phyloP scores from a whole-genome alignment of 2,113 vertebrate species.

The Fregetta grallaria region DNA sequence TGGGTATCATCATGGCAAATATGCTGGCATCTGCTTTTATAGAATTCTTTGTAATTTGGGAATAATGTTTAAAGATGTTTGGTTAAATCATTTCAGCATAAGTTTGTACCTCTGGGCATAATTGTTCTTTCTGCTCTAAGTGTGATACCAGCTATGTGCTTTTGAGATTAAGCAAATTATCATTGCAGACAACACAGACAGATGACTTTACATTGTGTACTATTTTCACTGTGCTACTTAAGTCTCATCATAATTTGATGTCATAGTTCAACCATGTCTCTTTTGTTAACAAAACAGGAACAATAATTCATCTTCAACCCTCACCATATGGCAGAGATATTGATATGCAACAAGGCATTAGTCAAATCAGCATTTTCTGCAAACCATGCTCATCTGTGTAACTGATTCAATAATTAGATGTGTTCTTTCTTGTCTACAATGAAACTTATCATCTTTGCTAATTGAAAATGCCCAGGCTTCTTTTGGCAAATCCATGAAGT shows the following conservation, averaged over 20 bases:
- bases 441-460: neutral
- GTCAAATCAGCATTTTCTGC: constrained; percentile 31
- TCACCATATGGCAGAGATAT: constrained; percentile 21
- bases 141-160: neutral
- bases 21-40: neutral
- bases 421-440: neutral
- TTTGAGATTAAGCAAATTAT: constrained; percentile 7
- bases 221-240: neutral
- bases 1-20: neutral
- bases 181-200: neutral
- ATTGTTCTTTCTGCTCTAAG: neutral
- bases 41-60: neutral
- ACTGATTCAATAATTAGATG: constrained; percentile 11
- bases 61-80: neutral
- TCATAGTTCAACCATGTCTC: constrained; percentile 3
- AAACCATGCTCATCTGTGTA: neutral
- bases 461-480: neutral
- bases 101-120: neutral
- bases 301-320: constrained; percentile 13
- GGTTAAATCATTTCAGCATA: neutral
- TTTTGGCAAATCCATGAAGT: neutral
- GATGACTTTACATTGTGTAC: neutral
- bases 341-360: constrained; percentile 16
- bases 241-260: constrained; percentile 13
- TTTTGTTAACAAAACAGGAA: constrained; percentile 32